Evolutionary conservation across 1,140 invertebrate species (phyloP).

Genomic region (Agrypnia vestita): DNA sequence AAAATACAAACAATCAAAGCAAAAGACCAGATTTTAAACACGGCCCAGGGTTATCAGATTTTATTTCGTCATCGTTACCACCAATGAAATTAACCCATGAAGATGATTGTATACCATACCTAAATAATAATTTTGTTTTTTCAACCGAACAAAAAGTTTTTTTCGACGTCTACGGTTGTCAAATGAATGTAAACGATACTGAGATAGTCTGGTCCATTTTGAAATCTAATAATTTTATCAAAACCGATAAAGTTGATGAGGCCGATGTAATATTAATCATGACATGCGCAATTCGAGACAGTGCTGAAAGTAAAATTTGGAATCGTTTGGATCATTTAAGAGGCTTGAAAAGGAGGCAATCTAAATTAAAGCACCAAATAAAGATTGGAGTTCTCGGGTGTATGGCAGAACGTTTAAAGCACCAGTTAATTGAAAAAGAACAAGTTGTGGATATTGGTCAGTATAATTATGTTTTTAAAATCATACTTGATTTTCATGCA

Average conservation of each 20-base stretch:
- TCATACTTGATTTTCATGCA: no score
- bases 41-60: slow-evolving; percentile 63
- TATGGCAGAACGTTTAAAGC: slow-evolving; percentile 96
- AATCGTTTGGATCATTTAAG: slow-evolving; percentile 81
- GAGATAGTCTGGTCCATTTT: slow-evolving; percentile 95
- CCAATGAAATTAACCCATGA: background rate
- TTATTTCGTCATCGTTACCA: slow-evolving; percentile 30
- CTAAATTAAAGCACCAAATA: slow-evolving; percentile 68
- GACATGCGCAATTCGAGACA: slow-evolving; percentile 96
- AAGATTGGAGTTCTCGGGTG: slow-evolving; percentile 88
- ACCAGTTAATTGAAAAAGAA: slow-evolving; percentile 89
- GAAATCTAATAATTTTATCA: slow-evolving; percentile 82
- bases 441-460: slow-evolving; percentile 86
- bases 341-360: slow-evolving; percentile 78
- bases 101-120: slow-evolving; percentile 55
- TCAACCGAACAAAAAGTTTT: slow-evolving; percentile 76
- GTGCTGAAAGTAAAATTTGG: slow-evolving; percentile 96
- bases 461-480: background rate
- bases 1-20: slow-evolving; percentile 4
- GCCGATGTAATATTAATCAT: slow-evolving; percentile 93
- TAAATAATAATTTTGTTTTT: slow-evolving; percentile 65
- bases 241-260: slow-evolving; percentile 77
- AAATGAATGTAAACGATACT: slow-evolving; percentile 98
- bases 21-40: slow-evolving; percentile 62
- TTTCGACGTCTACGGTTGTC: slow-evolving; percentile 95